Evolutionary conservation across 2,113 vertebrate species (phyloP), one percentile per base, ranked within the genome.

Genomic region (Podilymbus podiceps): DNA sequence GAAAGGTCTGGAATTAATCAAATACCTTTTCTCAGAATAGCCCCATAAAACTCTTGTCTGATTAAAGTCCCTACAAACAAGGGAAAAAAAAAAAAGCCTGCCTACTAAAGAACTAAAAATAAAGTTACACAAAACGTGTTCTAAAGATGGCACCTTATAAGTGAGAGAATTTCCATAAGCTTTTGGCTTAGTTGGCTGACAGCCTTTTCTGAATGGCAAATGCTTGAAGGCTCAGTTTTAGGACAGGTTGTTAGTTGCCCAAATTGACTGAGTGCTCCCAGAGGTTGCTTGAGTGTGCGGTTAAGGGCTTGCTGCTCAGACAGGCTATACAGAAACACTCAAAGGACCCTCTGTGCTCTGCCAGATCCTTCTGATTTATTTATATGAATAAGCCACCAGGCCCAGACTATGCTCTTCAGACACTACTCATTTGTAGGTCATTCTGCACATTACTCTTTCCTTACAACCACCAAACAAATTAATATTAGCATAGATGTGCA

Each of bases 281-380:
- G 68, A 95, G 94, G 84, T 95, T 93, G 58, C 56, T 15, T 91
- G 92, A 95, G 86, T 89, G 69, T 75, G 92, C 95, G 92, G 94
- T 93, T 91, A 93, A 97, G 86, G 94, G 86, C 77, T 92, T 75
- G 80, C 77, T 93, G 90, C 95, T 95, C 95, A 94, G 91, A 93
- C 83, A 97, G 95, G 72, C 95, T 96, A 72, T 46, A 93, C 42
- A 92, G 95, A 94, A 94, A 92, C 73, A 95, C 92, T 89, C 94
- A 81, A 68, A 96, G 90, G 95, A 93, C 89, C 88, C 86, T 38
- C 38, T 6, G 1, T 85, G 89, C 81, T 97, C 80, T 92, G 83
- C 94, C 87, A 96, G 80, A 89, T 82, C 89, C 84, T 95, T 77
- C 83, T 97, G 92, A 97, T 97, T 97, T 97, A 97, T 95, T 96